Evolutionary conservation across 1,140 invertebrate species (phyloP).

Genomic region (Drosophila bocki): DNA sequence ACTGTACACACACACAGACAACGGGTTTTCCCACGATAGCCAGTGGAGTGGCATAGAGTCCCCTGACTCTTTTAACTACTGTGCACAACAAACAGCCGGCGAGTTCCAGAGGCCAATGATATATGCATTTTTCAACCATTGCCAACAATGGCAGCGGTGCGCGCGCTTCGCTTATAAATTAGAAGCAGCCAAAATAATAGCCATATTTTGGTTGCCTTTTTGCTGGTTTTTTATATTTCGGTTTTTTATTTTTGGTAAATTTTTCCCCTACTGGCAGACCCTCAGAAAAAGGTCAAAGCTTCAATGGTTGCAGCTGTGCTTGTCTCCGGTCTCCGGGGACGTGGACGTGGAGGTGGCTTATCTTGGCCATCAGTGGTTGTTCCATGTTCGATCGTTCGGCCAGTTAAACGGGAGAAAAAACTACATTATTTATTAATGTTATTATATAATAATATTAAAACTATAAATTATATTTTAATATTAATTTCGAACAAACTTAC

Average conservation of each 20-base stretch:
- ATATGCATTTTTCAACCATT: slow-evolving; percentile 75
- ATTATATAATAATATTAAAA: neutral
- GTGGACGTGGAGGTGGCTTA: slow-evolving; percentile 54
- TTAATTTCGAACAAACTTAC: neutral
- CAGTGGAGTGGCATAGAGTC: slow-evolving; percentile 16
- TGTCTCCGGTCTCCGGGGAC: slow-evolving; percentile 6
- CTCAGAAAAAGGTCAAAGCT: slow-evolving; percentile 81
- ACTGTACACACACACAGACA: slow-evolving; percentile 25
- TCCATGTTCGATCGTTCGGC: slow-evolving; percentile 56
- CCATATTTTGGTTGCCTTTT: slow-evolving; percentile 64
- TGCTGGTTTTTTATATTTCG: slow-evolving; percentile 27
- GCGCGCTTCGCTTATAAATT: slow-evolving; percentile 74
- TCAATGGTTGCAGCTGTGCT: slow-evolving; percentile 70
- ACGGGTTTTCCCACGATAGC: slow-evolving; percentile 77
- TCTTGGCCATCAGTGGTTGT: slow-evolving; percentile 60
- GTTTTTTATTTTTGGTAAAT: slow-evolving; percentile 15
- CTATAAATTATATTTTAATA: neutral
- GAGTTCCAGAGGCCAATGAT: slow-evolving; percentile 80
- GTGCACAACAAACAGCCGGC: slow-evolving; percentile 75
- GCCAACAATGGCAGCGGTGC: slow-evolving; percentile 45
- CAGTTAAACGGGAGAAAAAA: slow-evolving; percentile 10
- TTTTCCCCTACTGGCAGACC: slow-evolving; percentile 61
- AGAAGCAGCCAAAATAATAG: slow-evolving; percentile 80
- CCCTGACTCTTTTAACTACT: slow-evolving; percentile 58
- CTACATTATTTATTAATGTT: neutral